These are phyloP conservation scores for Drosophila albomicans DNA, from an alignment of 1,140 invertebrate species.

Conservation along the genomic window DNA sequence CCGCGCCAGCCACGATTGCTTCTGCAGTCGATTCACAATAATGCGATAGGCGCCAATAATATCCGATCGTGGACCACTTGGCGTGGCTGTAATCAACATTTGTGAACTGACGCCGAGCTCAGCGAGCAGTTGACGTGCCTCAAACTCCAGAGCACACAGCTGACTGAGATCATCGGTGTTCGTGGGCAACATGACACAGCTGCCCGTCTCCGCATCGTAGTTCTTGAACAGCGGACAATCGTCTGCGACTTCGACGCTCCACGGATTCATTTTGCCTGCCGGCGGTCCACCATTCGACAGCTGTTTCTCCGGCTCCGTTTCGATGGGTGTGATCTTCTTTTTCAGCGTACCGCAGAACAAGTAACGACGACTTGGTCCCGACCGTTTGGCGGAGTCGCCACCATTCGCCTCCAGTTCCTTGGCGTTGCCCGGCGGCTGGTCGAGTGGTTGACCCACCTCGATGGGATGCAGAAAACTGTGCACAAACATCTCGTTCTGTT, in stretches of 20 bases:
- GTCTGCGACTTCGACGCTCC: slow-evolving; percentile 77
- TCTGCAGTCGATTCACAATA: slow-evolving; percentile 85
- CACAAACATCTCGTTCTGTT: slow-evolving; percentile 78
- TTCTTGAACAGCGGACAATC: slow-evolving; percentile 83
- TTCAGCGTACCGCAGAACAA: slow-evolving; percentile 79
- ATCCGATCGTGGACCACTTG: slow-evolving; percentile 84
- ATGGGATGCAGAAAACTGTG: slow-evolving; percentile 83
- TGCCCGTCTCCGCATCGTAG: slow-evolving; percentile 84
- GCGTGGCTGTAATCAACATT: slow-evolving; percentile 82
- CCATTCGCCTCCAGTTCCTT: slow-evolving; percentile 53
- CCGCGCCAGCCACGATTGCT: slow-evolving; percentile 79
- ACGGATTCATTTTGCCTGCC: slow-evolving; percentile 60
- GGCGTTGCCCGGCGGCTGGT: slow-evolving; percentile 24
- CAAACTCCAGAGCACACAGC: slow-evolving; percentile 83
- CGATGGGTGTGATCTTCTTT: slow-evolving; percentile 83
- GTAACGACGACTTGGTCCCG: slow-evolving; percentile 57
- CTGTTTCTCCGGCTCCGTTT: slow-evolving; percentile 76
- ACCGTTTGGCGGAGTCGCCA: slow-evolving; percentile 46
- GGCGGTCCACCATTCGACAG: slow-evolving; percentile 60
- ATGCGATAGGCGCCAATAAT: slow-evolving; percentile 86
- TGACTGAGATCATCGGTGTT: slow-evolving; percentile 82
- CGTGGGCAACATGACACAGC: slow-evolving; percentile 85
- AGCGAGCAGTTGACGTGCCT: slow-evolving; percentile 83
- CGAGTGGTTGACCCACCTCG: slow-evolving; percentile 51
- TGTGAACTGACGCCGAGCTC: slow-evolving; percentile 84